These are phyloP conservation scores for Beris morrisii DNA, from an alignment of 2,888 invertebrate species.

Conservation along the genomic window DNA sequence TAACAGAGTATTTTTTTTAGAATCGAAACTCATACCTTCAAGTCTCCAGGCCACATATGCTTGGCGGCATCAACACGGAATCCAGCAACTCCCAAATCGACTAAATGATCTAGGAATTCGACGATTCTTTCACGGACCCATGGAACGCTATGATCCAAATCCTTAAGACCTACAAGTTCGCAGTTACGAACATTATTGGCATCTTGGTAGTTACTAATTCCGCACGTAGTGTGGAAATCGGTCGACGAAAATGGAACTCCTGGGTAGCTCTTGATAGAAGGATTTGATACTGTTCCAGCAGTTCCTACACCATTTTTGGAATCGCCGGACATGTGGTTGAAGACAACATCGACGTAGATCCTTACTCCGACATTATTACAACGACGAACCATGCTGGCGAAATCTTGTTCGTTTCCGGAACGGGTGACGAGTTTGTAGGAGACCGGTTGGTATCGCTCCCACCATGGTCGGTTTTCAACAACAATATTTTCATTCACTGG, in stretches of 20 bases:
- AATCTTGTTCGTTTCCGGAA: conserved; percentile 74
- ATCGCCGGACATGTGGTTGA: conserved; percentile 81
- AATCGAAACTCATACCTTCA: conserved; percentile 53
- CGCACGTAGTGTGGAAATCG: conserved; percentile 62
- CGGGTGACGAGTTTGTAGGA: conserved; percentile 76
- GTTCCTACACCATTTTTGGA: conserved; percentile 58
- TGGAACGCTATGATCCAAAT: conserved; percentile 58
- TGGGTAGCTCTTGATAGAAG: conserved; percentile 59
- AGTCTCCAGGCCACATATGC: conserved; percentile 69
- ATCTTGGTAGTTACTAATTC: conserved; percentile 59
- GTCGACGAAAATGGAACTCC: conserved; percentile 67
- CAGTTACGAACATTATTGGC: conserved; percentile 57
- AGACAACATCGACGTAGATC: conserved; percentile 81
- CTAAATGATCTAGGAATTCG: conserved; percentile 48
- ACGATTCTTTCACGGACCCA: conserved; percentile 65
- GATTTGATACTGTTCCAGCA: conserved; percentile 64
- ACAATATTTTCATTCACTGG: conserved; percentile 74
- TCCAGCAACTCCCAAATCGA: conserved; percentile 76
- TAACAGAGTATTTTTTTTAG: not conserved
- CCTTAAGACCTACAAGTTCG: conserved; percentile 56
- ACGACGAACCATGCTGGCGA: conserved; percentile 73
- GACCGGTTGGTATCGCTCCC: conserved; percentile 86
- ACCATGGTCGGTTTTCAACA: conserved; percentile 74
- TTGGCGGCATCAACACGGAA: conserved; percentile 70
- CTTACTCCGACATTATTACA: conserved; percentile 81